A percentile compares a stretch with the other conserved stretches of the same genome.
phyloP scores from a whole-genome alignment of 2,113 vertebrate genomes.

The Microtus ochrogaster region DNA sequence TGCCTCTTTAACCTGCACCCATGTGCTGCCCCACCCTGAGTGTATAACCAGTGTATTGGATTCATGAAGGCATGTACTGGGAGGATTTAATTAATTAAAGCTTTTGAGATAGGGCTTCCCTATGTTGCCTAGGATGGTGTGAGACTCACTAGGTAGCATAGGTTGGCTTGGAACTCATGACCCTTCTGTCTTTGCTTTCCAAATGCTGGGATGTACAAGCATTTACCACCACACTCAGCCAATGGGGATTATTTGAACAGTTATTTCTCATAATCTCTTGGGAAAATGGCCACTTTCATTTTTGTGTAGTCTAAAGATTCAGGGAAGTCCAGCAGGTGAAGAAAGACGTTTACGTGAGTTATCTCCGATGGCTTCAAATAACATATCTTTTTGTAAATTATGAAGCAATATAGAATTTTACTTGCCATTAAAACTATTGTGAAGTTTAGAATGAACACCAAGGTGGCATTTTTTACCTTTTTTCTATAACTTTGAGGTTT shows the following conservation, averaged over 20 bases:
- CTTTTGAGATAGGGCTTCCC: not conserved
- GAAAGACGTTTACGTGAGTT: not conserved
- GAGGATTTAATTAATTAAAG: not conserved
- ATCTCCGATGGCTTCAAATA: not conserved
- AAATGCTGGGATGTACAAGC: not conserved
- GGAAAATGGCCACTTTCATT: not conserved
- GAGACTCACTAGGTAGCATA: not conserved
- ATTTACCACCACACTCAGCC: not conserved
- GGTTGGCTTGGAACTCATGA: not conserved
- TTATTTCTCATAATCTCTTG: not conserved
- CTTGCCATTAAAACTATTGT: not conserved
- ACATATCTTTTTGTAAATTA: not conserved
- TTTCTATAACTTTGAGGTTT: not conserved
- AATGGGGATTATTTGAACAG: not conserved
- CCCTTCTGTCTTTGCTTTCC: not conserved
- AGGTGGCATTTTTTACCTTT: not conserved
- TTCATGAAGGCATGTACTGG: not conserved
- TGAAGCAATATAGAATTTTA: not conserved
- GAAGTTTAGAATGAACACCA: not conserved
- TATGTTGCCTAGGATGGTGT: not conserved
- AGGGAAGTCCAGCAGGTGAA: not conserved
- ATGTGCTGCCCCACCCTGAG: no score
- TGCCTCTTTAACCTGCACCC: not conserved
- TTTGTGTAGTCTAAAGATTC: not conserved
- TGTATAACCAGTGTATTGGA: not conserved